Evolutionary conservation across 2,888 invertebrate species (phyloP), one percentile per base, ranked within the genome.

Genomic region (Philopedon plagiatum): DNA sequence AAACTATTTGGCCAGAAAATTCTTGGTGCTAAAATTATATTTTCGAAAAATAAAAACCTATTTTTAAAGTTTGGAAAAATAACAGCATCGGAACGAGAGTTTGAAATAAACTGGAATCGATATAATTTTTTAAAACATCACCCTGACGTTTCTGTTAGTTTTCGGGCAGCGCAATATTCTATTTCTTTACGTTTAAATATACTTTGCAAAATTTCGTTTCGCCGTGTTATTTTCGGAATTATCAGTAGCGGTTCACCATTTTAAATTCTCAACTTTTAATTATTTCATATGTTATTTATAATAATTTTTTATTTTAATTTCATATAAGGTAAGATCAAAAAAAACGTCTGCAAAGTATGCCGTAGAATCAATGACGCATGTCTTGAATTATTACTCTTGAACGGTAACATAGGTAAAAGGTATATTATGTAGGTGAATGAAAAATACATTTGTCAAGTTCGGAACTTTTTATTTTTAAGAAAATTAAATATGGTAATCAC

Each of bases 131-230:
- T 63, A 51, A 64, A 70, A 41, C 64, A 57, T 26, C 54, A 44
- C 54, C 41, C 41, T 68, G 73, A 68, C 68, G 68, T 54, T 60
- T 58, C n/a, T 51, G 54, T 26, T 67, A 57, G 63, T 63, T 57
- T 66, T 67, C 56, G 44, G 58, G 34, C 58, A 54, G 64, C 34
- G 39, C 64, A 60, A 73, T 68, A 68, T 64, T 67, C 72, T 67
- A 67, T 72, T 72, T 72, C 72, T 62, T 72, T 62, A 63, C 51
- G 44, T 64, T 68, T 68, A 67, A 72, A 72, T 73, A 73, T 68
- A 68, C 68, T 57, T 71, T 39, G 61, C 39, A 37, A 72, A 63
- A 63, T 72, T 58, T 72, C 34, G 67, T 46, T 63, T 66, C 65
- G 54, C 46, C n/a, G 41, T 26, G 57, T 63, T 73, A 73, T 73